Conservation (phyloP, 2,888 invertebrate species). For the Epinotia brunnichana region DNA sequence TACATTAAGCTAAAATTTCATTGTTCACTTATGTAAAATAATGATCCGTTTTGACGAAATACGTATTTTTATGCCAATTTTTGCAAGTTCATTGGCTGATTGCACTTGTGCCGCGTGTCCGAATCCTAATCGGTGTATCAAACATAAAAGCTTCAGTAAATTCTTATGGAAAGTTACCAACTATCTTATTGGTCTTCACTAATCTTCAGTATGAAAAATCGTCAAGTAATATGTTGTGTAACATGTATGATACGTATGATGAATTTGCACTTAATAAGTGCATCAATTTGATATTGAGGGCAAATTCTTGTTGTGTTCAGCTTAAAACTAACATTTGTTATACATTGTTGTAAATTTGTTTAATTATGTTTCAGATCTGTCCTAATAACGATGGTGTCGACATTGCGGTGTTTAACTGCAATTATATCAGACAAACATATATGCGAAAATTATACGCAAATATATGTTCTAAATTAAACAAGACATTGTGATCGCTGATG, state of each 20-base stretch:
- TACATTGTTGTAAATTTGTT: background rate
- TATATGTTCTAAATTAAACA: slow-evolving; percentile 67
- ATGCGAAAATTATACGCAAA: slow-evolving; percentile 80
- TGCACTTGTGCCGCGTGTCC: too few relatives aligned
- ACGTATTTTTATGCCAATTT: too few relatives aligned
- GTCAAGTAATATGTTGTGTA: background rate
- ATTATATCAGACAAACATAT: slow-evolving; percentile 83
- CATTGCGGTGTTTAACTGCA: slow-evolving; percentile 66
- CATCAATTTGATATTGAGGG: background rate
- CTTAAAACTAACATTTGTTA: background rate
- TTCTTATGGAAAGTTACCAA: too few relatives aligned
- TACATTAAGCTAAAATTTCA: too few relatives aligned
- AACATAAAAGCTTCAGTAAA: too few relatives aligned
- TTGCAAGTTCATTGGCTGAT: too few relatives aligned
- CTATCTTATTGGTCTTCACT: too few relatives aligned
- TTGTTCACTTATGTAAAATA: too few relatives aligned
- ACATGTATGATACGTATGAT: background rate
- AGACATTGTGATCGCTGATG: slow-evolving; percentile 64
- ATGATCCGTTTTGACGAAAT: too few relatives aligned
- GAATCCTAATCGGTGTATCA: too few relatives aligned
- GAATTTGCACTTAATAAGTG: background rate
- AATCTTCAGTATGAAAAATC: background rate
- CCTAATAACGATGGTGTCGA: slow-evolving; percentile 71
- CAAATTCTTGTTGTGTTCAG: background rate
- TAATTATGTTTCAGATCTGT: slow-evolving; percentile 73